Conservation (phyloP, 2,113 vertebrate genomes). For the Morone chrysops region DNA sequence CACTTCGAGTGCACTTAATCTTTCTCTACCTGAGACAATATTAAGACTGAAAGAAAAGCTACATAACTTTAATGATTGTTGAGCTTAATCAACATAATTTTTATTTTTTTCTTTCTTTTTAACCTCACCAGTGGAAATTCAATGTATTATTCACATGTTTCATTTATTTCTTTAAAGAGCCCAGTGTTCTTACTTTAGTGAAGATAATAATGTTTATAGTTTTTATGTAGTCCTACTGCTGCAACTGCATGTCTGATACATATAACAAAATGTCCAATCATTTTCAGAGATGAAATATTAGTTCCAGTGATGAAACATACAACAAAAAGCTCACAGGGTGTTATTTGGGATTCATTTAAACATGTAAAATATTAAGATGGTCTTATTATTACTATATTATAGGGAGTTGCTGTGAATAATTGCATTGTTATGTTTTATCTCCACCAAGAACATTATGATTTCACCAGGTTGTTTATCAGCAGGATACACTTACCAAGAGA, state of each 20-base stretch:
- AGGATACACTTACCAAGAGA: neutral
- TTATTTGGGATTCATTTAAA: neutral
- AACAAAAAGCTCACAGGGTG: neutral
- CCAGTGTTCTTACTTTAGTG: neutral
- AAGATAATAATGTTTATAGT: neutral
- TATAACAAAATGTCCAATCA: neutral
- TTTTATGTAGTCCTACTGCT: neutral
- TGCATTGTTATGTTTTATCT: neutral
- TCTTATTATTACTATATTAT: neutral
- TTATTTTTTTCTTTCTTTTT: neutral
- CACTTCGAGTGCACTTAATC: neutral
- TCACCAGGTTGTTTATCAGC: constrained; percentile 9
- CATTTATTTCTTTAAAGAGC: neutral
- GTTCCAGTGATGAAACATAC: neutral
- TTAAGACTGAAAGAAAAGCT: neutral
- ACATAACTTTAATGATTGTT: neutral
- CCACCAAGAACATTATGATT: neutral
- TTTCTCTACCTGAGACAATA: too few species aligned
- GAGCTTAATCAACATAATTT: neutral
- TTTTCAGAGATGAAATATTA: neutral
- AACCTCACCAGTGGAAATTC: neutral
- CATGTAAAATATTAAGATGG: neutral
- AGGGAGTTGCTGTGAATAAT: neutral
- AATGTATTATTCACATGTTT: neutral
- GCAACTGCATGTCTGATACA: neutral